Evolutionary conservation across 2,888 invertebrate species (phyloP).

Genomic region (Salticus scenicus): DNA sequence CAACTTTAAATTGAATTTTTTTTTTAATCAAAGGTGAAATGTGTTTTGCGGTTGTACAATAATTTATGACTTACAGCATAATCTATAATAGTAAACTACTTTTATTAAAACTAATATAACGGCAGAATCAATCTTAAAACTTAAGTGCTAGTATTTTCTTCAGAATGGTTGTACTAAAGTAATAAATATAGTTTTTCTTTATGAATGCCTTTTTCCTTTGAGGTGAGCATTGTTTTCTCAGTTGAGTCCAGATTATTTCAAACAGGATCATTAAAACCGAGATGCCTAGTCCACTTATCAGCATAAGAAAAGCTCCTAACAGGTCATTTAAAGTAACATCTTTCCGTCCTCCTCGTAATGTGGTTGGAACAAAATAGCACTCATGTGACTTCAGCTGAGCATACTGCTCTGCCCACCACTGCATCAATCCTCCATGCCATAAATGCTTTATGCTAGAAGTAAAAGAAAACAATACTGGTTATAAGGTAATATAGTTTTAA

Average conservation of each 20-base stretch:
- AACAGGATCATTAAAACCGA: neutral
- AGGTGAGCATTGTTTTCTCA: too few species aligned
- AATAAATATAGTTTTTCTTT: neutral
- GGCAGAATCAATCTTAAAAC: neutral
- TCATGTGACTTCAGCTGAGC: constrained; percentile 43
- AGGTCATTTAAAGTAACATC: constrained; percentile 55
- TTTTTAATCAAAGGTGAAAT: too few species aligned
- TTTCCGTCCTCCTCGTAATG: constrained; percentile 45
- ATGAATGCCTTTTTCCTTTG: neutral
- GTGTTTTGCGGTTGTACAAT: too few species aligned
- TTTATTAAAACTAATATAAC: too few species aligned
- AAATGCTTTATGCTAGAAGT: constrained; percentile 41
- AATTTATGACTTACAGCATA: too few species aligned
- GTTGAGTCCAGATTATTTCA: too few species aligned
- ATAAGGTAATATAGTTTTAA: neutral
- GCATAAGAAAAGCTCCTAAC: constrained; percentile 52
- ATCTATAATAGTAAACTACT: too few species aligned
- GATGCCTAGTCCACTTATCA: neutral
- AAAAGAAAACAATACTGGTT: too few species aligned
- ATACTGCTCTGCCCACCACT: constrained; percentile 50
- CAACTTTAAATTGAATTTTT: too few species aligned
- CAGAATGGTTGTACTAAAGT: neutral
- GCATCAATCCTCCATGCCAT: constrained; percentile 63
- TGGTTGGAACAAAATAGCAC: constrained; percentile 43
- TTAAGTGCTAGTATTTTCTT: neutral